phyloP scores from a whole-genome alignment of 2,888 invertebrate species.

The Pseudococcus viburni region DNA sequence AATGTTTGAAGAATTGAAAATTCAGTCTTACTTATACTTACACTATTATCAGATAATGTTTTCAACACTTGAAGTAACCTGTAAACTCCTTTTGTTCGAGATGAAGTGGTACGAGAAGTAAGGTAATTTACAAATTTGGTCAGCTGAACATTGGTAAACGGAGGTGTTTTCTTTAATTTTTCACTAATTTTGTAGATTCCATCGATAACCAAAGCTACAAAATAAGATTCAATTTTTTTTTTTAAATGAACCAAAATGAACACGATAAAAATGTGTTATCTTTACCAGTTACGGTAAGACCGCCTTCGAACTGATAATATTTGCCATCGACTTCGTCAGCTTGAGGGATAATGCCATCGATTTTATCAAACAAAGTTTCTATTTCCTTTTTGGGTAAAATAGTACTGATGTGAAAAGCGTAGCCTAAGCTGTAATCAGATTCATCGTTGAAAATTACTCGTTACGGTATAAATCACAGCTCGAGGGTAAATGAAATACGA shows the following conservation, averaged over 20 bases:
- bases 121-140: slow-evolving; percentile 93
- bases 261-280: background rate
- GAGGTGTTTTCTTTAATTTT: slow-evolving; percentile 78
- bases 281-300: slow-evolving; percentile 81
- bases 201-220: slow-evolving; percentile 75
- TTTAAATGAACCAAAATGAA: background rate
- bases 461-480: background rate
- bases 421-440: slow-evolving; percentile 48
- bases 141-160: slow-evolving; percentile 83
- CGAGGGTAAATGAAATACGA: background rate
- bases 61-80: slow-evolving; percentile 84
- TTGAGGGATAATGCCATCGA: slow-evolving; percentile 77
- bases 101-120: slow-evolving; percentile 89
- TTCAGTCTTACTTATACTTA: slow-evolving; percentile 70
- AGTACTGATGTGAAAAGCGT: slow-evolving; percentile 50
- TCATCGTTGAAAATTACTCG: background rate
- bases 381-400: slow-evolving; percentile 55
- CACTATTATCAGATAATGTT: slow-evolving; percentile 80
- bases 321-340: slow-evolving; percentile 95
- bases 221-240: slow-evolving; percentile 38
- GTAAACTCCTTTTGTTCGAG: slow-evolving; percentile 86
- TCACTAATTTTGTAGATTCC: slow-evolving; percentile 78
- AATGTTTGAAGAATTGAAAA: slow-evolving; percentile 4
- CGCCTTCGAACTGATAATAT: slow-evolving; percentile 92
- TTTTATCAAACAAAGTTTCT: slow-evolving; percentile 60